Percentiles rank a stretch among this genome's conserved stretches.
phyloP scores from a whole-genome alignment of 2,888 invertebrate genomes.

The Lithophane semibrunnea region DNA sequence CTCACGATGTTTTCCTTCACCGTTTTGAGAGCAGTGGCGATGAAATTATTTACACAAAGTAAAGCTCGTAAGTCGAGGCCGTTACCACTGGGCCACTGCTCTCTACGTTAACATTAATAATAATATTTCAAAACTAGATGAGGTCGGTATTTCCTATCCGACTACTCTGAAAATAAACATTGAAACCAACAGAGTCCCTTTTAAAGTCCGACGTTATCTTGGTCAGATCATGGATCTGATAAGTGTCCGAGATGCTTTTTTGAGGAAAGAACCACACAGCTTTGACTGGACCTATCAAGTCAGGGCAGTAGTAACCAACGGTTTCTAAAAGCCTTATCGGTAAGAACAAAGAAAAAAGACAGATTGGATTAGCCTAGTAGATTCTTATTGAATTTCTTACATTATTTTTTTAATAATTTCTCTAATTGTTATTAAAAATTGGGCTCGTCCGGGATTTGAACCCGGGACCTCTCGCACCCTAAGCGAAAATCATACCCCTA shows the following conservation, averaged over 20 bases:
- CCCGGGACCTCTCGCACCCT: slow-evolving; percentile 91
- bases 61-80: too few species aligned
- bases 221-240: background rate
- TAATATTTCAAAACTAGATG: background rate
- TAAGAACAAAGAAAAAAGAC: background rate
- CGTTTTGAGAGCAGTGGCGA: too few species aligned
- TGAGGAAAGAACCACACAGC: background rate
- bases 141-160: too few species aligned
- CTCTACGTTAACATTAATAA: background rate
- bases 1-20: too few species aligned
- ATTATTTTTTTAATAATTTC: too few species aligned
- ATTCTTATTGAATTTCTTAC: background rate
- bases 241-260: background rate
- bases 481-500: slow-evolving; percentile 90
- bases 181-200: too few species aligned
- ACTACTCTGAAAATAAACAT: background rate
- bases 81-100: too few species aligned
- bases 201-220: background rate
- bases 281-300: background rate
- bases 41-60: too few species aligned
- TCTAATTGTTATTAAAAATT: background rate
- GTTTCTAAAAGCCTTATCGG: background rate
- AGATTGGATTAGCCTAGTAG: too few species aligned
- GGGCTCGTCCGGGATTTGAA: slow-evolving; percentile 91
- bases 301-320: background rate